Base-by-base conservation (phyloP, 1,140 invertebrate genomes). In the Scaptomyza hsui region DNA sequence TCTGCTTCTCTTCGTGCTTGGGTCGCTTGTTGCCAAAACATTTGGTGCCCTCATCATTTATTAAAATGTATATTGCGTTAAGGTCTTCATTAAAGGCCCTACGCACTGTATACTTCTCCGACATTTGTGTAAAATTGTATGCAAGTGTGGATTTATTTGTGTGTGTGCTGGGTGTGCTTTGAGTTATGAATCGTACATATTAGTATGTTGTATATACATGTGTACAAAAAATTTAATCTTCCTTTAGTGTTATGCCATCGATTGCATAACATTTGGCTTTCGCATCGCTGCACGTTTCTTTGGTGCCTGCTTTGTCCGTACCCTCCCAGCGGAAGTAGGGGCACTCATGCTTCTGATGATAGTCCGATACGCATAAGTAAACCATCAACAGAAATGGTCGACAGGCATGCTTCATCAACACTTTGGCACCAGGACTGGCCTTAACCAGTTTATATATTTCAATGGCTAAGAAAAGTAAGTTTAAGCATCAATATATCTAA, bases 261-360 rank as follows among this genome's bases (percentile, higher is more conserved):
- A 89, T 62, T 1, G 5, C 59, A 60, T 89, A 89, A 32, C 85
- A 89, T 39, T 81, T 75, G 6, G 47, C 41, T 10, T 19, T 55
- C 0, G 63, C 74, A 16, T 47, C 29, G 16, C 16, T 35, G 44
- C 74, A 76, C 16, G 32, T 4, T 1, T 15, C 4, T 2, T 55
- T 63, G 12, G 59, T 70, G 1, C 51, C 37, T 0, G 47, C 6
- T 24, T 61, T 65, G 0, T 10, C 5, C n/a, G 0, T 18, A 1
- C 75, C 68, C 41, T 59, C 56, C 85, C 85, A 89, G 5, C 64
- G 64, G 37, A 86, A 89, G n/a, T 89, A 89, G 21, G 85, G 85
- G n/a, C 85, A 89, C 9, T 53, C 55, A 19, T 85, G 29, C 29
- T 85, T 85, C 13, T 62, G 42, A 21, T 89, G 85, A 9, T 89